phyloP scores from a whole-genome alignment of 2,797 vertebrate genomes.

The Podarcis siculus region DNA sequence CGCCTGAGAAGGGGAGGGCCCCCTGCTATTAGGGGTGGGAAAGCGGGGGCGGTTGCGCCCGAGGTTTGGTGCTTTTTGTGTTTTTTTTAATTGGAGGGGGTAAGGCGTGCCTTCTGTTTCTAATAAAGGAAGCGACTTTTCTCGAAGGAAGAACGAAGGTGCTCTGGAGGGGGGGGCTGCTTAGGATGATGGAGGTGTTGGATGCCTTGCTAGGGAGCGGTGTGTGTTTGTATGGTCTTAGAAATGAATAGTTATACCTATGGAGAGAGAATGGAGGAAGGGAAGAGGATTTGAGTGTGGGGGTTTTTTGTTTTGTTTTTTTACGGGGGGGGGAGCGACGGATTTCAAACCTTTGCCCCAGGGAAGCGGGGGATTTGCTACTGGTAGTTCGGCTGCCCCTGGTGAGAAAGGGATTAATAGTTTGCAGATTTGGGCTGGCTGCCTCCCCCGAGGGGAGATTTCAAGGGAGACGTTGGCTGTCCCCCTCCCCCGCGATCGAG shows the following conservation, averaged over 20 bases:
- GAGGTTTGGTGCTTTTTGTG: not conserved
- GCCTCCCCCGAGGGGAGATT: not conserved
- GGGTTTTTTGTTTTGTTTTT: not conserved
- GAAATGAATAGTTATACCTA: conserved; percentile 15
- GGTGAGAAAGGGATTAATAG: conserved; percentile 5
- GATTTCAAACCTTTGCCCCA: conserved; percentile 19
- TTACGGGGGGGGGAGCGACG: no score
- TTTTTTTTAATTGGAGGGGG: not conserved
- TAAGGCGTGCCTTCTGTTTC: conserved; percentile 62
- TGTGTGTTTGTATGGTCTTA: not conserved
- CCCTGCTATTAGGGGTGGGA: conserved; percentile 38
- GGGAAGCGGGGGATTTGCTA: conserved; percentile 20
- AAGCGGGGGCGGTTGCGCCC: conserved; percentile 43
- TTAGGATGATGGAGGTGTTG: conserved; percentile 14
- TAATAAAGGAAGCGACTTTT: conserved; percentile 69
- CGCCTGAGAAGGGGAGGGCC: conserved; percentile 20
- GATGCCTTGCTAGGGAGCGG: not conserved
- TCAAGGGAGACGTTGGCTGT: not conserved
- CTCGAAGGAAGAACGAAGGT: conserved; percentile 62
- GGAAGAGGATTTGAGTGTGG: not conserved
- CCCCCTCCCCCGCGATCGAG: not conserved
- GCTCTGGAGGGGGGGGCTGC: conserved; percentile 25
- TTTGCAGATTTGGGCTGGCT: not conserved
- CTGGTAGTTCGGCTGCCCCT: conserved; percentile 12
- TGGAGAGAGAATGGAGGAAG: not conserved